phyloP scores from a whole-genome alignment of 2,113 vertebrate genomes.

The Cavia aperea region DNA sequence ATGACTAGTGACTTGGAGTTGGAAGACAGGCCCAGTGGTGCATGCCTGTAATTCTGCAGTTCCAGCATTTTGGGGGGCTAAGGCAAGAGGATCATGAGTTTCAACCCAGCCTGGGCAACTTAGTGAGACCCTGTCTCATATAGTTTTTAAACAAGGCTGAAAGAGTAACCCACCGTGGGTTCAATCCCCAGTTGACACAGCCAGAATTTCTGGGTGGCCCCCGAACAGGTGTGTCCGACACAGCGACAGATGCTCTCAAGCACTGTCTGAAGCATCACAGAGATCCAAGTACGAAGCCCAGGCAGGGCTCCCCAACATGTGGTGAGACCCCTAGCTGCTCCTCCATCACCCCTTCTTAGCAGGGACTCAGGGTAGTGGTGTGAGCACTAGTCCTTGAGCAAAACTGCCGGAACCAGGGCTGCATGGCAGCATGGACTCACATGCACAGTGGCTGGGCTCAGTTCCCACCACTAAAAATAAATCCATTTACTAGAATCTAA shows the following conservation, averaged over 20 bases:
- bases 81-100: background rate
- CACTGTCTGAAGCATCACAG: background rate
- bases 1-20: background rate
- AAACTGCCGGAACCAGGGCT: background rate
- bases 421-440: too few relatives aligned
- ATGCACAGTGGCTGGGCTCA: background rate
- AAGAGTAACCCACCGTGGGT: background rate
- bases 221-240: background rate
- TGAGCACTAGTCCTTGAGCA: background rate
- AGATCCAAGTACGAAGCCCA: background rate
- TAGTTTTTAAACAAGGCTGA: background rate
- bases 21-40: background rate
- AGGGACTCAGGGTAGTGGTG: rapidly evolving
- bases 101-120: background rate
- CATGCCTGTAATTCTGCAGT: background rate
- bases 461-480: background rate
- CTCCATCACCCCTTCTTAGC: rapidly evolving
- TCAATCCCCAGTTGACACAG: background rate
- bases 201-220: background rate
- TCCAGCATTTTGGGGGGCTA: background rate
- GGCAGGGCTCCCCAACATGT: too few relatives aligned
- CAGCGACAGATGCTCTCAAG: background rate
- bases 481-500: background rate
- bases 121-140: background rate
- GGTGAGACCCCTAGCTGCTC: background rate